Evolutionary conservation across 2,797 vertebrate genomes (phyloP), one percentile per base, ranked within the genome.

Genomic region (Nyctalus aviator): DNA sequence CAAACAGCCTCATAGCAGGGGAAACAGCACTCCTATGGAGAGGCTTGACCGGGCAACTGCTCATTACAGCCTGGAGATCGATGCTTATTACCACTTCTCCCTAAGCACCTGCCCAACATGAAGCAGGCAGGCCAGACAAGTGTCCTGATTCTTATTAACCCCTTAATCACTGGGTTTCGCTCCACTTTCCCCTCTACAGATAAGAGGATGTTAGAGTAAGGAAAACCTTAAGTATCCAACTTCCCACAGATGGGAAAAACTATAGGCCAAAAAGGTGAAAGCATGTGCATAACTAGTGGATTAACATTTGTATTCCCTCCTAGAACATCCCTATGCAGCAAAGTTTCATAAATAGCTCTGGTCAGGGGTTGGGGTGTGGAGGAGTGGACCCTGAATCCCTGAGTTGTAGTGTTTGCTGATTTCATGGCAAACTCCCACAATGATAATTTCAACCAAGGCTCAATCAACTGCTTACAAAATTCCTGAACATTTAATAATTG

Each of bases 71-170:
- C 48, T 55, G 44, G 62, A 88, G 69, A 94, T 84, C 35, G 5
- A 75, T 55, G 75, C 75, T 93, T 91, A 89, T 94, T 88, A 96
- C 62, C 91, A 76, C 32, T 53, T 71, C 41, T 73, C 53, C 32
- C 79, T 17, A 27, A 94, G 62, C 76, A 95, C 71, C 88, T 84
- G 81, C 55, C 53, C 77, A 44, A 66, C 25, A 10, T 2, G 23
- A 73, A 84, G 76, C 72, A 44, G 50, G 8, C 35, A 48, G 30
- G 7, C 68, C 32, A 57, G 62, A 95, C 46, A 72, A 73, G 18
- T 27, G 14, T 30, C 75, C 57, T 37, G 21, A 30, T 50, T 72
- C 57, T 66, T 46, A 59, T 77, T 95, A 91, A 95, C 75, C 9
- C 62, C 57, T 93, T 81, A 78, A 44, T 93, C 59, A 10, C 0